Base-by-base conservation (phyloP, 1,140 invertebrate genomes). In the Rhizoglyphus robini region DNA sequence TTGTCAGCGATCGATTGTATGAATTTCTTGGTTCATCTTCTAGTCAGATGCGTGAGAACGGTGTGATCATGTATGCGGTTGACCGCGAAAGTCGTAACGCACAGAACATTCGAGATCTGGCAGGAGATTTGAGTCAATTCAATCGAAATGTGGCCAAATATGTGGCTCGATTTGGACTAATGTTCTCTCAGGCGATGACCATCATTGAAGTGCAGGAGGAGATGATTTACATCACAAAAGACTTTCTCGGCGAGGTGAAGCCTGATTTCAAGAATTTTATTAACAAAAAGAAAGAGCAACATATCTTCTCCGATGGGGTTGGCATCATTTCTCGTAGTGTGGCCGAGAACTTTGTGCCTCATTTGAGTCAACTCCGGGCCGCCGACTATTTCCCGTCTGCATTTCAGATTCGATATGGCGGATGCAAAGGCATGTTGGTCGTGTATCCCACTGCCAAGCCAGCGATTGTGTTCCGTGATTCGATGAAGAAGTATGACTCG, bases 141-240 rank as follows among this genome's bases (percentile, higher is more conserved):
- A 71, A 69, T 11, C 47, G 63, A 8, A 71, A 68, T 66, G 71
- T 74, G 27, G 70, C 72, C 1, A 74, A 74, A 60, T 71, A 71
- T 58, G 72, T 75, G 69, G 70, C 73, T 25, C 54, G 73, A 29
- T 70, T 74, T 66, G 73, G n/a, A n/a, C n/a, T n/a, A n/a, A n/a
- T n/a, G n/a, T n/a, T n/a, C n/a, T n/a, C n/a, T n/a, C n/a, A n/a
- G n/a, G n/a, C n/a, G n/a, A n/a, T n/a, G n/a, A n/a, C n/a, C n/a
- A n/a, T n/a, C n/a, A n/a, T n/a, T n/a, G 73, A 29, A 65, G 31
- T 65, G 69, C 20, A 68, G 63, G 20, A 34, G 58, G 29, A 23
- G 27, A n/a, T 62, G 66, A n/a, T 38, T 65, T 25, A 23, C 65
- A 25, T 32, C 29, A 34, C 27, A n/a, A 29, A 20, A n/a, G n/a